Conservation (phyloP, 2,888 invertebrate genomes). For the Theodoxus fluviatilis region DNA sequence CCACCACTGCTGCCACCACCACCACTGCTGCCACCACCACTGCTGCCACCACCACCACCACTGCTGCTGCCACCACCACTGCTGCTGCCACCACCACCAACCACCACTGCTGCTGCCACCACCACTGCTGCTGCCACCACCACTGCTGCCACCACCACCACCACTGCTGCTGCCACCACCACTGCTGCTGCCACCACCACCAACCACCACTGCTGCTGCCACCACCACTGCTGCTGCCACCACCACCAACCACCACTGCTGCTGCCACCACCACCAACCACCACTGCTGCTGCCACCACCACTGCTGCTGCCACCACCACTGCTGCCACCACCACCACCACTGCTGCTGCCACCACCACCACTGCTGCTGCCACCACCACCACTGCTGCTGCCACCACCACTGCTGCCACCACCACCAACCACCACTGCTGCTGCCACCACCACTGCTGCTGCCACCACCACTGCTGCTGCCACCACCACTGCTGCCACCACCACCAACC, state of each 20-base stretch:
- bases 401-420: too few relatives aligned
- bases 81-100: too few relatives aligned
- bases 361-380: conserved; percentile 3
- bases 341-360: conserved; percentile 13
- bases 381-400: conserved; percentile 15
- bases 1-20: conserved; percentile 23
- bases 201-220: too few relatives aligned
- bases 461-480: background rate
- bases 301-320: conserved; percentile 1
- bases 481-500: too few relatives aligned
- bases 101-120: too few relatives aligned
- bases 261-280: too few relatives aligned
- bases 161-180: conserved; percentile 14
- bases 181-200: too few relatives aligned
- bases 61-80: conserved; percentile 23
- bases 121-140: conserved; percentile 17
- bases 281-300: too few relatives aligned
- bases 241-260: too few relatives aligned
- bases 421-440: too few relatives aligned
- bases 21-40: conserved; percentile 20
- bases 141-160: conserved; percentile 13
- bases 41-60: conserved; percentile 18
- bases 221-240: too few relatives aligned
- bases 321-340: conserved; percentile 7
- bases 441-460: too few relatives aligned